These are phyloP conservation scores for Muscina levida DNA, from an alignment of 2,888 invertebrate species.

Conservation along the genomic window DNA sequence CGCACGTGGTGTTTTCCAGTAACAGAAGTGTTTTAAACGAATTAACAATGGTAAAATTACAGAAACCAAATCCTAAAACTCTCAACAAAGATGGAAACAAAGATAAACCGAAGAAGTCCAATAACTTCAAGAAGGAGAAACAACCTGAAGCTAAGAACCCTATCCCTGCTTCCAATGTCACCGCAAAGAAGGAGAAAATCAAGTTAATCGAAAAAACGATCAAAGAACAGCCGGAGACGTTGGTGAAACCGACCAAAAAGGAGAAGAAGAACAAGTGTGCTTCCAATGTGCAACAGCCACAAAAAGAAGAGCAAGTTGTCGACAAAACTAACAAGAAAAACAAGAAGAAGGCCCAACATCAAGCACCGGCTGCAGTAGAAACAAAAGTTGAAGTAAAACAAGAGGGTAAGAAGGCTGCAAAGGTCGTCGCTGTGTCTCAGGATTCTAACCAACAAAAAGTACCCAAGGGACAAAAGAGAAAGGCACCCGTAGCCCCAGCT, in stretches of 20 bases:
- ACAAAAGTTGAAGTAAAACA: background rate
- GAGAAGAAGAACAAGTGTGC: background rate
- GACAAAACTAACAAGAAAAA: background rate
- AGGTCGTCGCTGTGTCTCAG: background rate
- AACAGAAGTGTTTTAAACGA: background rate
- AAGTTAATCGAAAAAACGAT: constrained; percentile 7
- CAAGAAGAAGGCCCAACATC: background rate
- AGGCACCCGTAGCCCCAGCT: background rate
- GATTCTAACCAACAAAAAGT: constrained; percentile 3
- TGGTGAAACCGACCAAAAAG: background rate
- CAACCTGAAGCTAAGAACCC: background rate
- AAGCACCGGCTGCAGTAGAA: background rate
- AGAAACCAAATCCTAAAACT: constrained; percentile 61
- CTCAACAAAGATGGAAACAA: constrained; percentile 7
- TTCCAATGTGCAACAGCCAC: background rate
- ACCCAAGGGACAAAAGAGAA: constrained; percentile 31
- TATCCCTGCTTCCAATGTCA: constrained; percentile 10
- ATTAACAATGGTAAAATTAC: constrained; percentile 67
- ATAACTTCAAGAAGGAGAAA: constrained; percentile 31
- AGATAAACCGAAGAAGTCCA: background rate
- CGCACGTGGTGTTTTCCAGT: constrained; percentile 2
- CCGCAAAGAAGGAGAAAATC: constrained; percentile 16
- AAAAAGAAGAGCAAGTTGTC: background rate
- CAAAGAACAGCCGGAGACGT: background rate
- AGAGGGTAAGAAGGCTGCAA: background rate